A percentile compares a stretch with the other conserved stretches of the same genome.
phyloP scores from a whole-genome alignment of 2,797 vertebrate species.

The Erethizon dorsatum region DNA sequence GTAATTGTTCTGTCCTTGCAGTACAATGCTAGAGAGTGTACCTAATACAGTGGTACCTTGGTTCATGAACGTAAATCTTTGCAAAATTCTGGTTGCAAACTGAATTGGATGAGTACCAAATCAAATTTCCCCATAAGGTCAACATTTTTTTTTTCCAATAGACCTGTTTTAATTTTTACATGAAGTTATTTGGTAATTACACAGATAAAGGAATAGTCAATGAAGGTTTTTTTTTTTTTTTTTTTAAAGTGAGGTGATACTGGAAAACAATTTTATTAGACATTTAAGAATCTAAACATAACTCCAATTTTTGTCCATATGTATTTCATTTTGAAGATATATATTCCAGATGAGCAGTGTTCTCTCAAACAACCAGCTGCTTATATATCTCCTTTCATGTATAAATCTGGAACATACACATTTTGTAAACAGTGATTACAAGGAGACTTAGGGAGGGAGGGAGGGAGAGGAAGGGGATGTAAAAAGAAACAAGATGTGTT shows the following conservation, averaged over 20 bases:
- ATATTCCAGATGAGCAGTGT: background rate
- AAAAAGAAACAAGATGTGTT: too few species aligned
- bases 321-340: background rate
- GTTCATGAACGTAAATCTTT: background rate
- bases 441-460: too few species aligned
- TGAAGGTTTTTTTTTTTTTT: background rate
- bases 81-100: background rate
- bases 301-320: background rate
- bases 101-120: background rate
- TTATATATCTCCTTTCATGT: background rate
- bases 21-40: background rate
- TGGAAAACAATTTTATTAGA: background rate
- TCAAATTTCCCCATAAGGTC: background rate
- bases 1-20: background rate
- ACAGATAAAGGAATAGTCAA: background rate
- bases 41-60: background rate
- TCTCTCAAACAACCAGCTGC: background rate
- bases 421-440: background rate
- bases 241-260: background rate
- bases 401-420: background rate
- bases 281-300: background rate
- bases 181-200: background rate
- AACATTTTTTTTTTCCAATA: background rate
- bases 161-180: background rate
- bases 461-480: too few species aligned